A percentile compares a stretch with the other conserved stretches of the same genome.
Evolutionary conservation across 35 echinoderm and acorn worm species (phyloP).

Genomic region (Apostichopus parvimensis): DNA sequence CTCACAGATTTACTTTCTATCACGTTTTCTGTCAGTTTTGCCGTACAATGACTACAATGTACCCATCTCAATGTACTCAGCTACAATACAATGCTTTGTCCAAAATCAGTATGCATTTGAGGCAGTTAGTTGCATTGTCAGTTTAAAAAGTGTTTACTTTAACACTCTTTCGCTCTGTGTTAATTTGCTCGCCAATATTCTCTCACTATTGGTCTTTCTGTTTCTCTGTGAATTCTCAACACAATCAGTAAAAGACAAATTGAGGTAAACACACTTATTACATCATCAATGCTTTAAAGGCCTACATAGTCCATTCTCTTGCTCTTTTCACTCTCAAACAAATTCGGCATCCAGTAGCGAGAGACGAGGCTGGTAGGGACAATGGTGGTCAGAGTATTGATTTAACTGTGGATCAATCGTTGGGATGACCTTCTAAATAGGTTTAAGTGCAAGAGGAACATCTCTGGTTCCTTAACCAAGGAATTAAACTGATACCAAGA

Average conservation of each 20-base stretch:
- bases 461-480: no score
- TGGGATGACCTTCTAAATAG: background rate
- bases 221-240: background rate
- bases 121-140: no score
- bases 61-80: no score
- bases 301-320: background rate
- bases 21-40: no score
- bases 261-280: background rate
- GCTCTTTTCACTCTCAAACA: background rate
- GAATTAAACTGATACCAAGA: no score
- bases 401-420: background rate
- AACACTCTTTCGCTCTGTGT: background rate
- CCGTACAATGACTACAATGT: no score
- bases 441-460: background rate
- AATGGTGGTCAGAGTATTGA: background rate
- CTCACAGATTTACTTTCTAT: no score
- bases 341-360: background rate
- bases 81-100: no score
- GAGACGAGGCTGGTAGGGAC: background rate
- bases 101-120: no score
- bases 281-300: background rate
- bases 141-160: background rate
- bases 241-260: background rate
- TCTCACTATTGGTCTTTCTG: background rate
- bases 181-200: background rate